phyloP scores from a whole-genome alignment of 2,888 invertebrate genomes.

The Phortica magna region DNA sequence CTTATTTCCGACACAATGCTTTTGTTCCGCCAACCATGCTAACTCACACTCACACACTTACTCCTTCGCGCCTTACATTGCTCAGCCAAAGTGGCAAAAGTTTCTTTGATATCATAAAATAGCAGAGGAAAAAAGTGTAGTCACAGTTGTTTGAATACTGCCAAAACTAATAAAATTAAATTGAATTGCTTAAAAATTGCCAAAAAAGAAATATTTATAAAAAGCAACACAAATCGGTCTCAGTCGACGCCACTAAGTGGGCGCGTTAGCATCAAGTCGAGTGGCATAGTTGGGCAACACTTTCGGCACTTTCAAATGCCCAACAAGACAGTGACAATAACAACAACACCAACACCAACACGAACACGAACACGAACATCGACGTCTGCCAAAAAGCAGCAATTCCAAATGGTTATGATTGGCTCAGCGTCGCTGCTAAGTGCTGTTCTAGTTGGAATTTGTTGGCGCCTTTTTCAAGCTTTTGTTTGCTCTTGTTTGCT shows the following conservation, averaged over 20 bases:
- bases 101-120: not conserved
- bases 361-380: not conserved
- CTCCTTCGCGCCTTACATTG: not conserved
- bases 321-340: not conserved
- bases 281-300: slow-evolving; percentile 2
- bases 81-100: slow-evolving; percentile 16
- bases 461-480: slow-evolving; percentile 2
- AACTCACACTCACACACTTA: not conserved
- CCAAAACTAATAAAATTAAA: slow-evolving; percentile 73
- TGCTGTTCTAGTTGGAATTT: slow-evolving; percentile 19
- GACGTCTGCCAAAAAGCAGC: slow-evolving; percentile 34
- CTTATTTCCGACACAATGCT: not conserved
- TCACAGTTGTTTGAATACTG: slow-evolving; percentile 70
- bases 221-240: slow-evolving; percentile 9
- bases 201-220: slow-evolving; percentile 58
- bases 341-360: slow-evolving; percentile 26
- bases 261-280: not conserved
- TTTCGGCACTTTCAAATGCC: not conserved
- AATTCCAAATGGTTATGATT: slow-evolving; percentile 38
- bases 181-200: slow-evolving; percentile 72
- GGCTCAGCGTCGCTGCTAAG: slow-evolving; percentile 25
- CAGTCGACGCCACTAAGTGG: slow-evolving; percentile 38
- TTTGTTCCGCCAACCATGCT: not conserved
- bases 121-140: not conserved
- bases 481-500: slow-evolving; percentile 23